phyloP scores from a whole-genome alignment of 2,797 vertebrate species.

The Onychomys leucogaster region DNA sequence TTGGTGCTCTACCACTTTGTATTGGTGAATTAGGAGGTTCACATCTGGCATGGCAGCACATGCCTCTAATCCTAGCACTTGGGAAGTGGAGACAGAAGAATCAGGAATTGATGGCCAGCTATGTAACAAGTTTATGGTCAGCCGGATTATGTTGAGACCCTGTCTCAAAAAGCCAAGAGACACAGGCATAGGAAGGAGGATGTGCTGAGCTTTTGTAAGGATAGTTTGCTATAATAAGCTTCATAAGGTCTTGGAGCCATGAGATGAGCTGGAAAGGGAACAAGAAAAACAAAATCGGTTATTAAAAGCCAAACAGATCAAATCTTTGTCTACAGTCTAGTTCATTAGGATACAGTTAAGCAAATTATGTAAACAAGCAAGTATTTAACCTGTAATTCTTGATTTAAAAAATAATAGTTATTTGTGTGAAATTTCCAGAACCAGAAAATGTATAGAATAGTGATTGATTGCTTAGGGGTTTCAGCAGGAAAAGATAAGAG shows the following conservation, averaged over 20 bases:
- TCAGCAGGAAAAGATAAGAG: neutral
- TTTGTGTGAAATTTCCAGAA: conserved; percentile 42
- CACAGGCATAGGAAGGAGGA: neutral
- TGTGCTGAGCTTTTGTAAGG: neutral
- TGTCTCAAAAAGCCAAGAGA: neutral
- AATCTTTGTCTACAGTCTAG: neutral
- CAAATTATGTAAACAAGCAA: neutral
- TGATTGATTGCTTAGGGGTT: neutral
- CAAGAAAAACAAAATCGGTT: neutral
- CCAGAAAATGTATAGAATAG: neutral
- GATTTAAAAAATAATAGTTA: neutral
- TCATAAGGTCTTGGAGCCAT: neutral
- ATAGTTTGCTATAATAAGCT: conserved; percentile 23
- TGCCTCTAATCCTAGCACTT: neutral
- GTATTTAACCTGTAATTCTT: neutral
- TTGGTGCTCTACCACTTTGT: neutral
- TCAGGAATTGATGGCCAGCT: neutral
- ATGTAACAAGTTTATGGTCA: neutral
- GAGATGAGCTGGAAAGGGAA: neutral
- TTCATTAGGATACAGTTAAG: conserved; percentile 28
- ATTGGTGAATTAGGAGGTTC: neutral
- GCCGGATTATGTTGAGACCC: neutral
- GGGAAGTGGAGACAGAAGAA: neutral
- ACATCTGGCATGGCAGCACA: neutral
- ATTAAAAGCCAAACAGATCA: neutral